These are phyloP conservation scores for Circaetus gallicus DNA, from an alignment of 2,113 vertebrate genomes.

Conservation along the genomic window DNA sequence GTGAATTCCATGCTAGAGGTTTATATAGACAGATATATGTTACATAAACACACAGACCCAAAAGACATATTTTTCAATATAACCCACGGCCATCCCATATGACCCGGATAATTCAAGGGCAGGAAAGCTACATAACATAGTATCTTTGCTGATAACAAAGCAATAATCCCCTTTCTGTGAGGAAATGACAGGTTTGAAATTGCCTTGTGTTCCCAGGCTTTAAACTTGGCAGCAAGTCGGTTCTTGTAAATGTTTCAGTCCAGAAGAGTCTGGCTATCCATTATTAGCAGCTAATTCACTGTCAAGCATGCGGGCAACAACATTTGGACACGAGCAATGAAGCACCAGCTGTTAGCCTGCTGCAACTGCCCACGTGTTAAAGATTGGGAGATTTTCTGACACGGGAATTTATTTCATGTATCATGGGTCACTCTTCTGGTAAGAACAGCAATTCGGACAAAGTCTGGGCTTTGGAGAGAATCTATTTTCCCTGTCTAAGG, in stretches of 20 bases:
- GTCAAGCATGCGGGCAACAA: conserved; percentile 37
- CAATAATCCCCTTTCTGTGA: conserved; percentile 53
- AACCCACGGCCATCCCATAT: background rate
- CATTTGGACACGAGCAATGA: background rate
- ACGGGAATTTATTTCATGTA: background rate
- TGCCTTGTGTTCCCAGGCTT: conserved; percentile 50
- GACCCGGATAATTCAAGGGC: conserved; percentile 34
- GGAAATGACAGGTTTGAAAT: conserved; percentile 73
- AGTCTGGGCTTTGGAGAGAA: background rate
- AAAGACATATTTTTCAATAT: background rate
- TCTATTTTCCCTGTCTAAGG: background rate
- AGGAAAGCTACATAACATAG: background rate
- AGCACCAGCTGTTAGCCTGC: background rate
- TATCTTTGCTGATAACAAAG: conserved; percentile 49
- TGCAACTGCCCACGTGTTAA: background rate
- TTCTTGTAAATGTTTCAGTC: conserved; percentile 51
- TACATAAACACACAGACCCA: background rate
- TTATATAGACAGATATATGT: accelerated
- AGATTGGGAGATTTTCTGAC: background rate
- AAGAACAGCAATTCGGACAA: background rate
- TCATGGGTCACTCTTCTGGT: background rate
- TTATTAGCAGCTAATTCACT: conserved; percentile 60
- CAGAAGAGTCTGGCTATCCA: conserved; percentile 1
- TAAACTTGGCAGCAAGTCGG: conserved; percentile 53
- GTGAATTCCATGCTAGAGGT: background rate